Percentiles rank a stretch among this genome's conserved stretches.
Conservation (phyloP, 2,113 vertebrate genomes). For the Pseudopipra pipra region DNA sequence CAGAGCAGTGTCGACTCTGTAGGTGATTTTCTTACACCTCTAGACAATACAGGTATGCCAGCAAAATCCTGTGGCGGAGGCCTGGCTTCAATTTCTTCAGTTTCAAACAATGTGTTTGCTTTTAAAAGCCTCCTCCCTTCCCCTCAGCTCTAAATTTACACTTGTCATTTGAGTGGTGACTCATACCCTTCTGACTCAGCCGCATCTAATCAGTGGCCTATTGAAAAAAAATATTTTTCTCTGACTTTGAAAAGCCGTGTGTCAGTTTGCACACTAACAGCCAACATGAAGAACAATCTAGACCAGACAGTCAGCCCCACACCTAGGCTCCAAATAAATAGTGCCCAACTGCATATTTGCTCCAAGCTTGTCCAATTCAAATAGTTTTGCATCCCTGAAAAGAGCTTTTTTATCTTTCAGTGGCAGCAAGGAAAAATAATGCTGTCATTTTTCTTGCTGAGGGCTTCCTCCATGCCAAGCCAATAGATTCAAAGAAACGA, state of each 20-base stretch:
- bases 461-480: neutral
- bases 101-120: constrained; percentile 42
- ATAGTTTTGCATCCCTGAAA: neutral
- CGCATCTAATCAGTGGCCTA: constrained; percentile 58
- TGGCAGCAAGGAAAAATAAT: neutral
- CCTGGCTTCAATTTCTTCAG: constrained; percentile 21
- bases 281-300: neutral
- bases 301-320: neutral
- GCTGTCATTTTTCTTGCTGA: neutral
- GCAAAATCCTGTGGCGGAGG: constrained; percentile 22
- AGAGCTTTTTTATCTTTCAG: neutral
- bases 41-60: constrained; percentile 16
- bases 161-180: constrained; percentile 62
- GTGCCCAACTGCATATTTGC: neutral
- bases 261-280: constrained; percentile 30
- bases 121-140: constrained; percentile 41
- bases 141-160: constrained; percentile 54
- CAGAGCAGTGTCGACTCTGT: neutral
- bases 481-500: neutral
- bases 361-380: neutral
- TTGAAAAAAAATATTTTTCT: constrained; percentile 54
- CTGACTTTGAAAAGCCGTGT: constrained; percentile 40
- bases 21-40: constrained; percentile 45
- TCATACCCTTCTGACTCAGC: constrained; percentile 63
- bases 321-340: neutral